These are phyloP conservation scores for Molossus alvarezi DNA, from an alignment of 2,797 vertebrate species.

Conservation along the genomic window DNA sequence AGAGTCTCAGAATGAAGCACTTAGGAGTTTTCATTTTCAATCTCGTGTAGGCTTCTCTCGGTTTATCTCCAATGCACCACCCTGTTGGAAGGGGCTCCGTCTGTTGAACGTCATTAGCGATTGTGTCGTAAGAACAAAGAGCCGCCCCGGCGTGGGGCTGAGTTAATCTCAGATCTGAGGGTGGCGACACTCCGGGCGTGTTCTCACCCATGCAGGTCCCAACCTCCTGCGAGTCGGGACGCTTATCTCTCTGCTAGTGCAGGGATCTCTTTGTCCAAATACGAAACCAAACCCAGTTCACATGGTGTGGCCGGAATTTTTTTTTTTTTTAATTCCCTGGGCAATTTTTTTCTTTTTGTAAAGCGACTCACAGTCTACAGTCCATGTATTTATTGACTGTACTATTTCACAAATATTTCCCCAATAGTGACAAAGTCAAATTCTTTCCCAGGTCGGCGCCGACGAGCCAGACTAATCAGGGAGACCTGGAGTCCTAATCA, in stretches of 20 bases:
- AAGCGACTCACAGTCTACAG: constrained; percentile 83
- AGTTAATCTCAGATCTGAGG: constrained; percentile 92
- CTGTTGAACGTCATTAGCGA: constrained; percentile 93
- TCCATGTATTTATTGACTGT: constrained; percentile 87
- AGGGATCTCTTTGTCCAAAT: constrained; percentile 92
- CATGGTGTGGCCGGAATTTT: constrained; percentile 83
- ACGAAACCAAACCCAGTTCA: constrained; percentile 89
- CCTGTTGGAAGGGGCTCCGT: constrained; percentile 91
- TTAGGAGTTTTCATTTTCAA: constrained; percentile 89
- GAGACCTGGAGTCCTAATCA: constrained; percentile 85
- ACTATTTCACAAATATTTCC: constrained; percentile 88
- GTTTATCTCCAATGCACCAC: constrained; percentile 92
- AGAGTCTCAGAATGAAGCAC: constrained; percentile 89
- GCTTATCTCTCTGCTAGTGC: constrained; percentile 91
- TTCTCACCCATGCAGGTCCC: constrained; percentile 90
- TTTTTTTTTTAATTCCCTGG: constrained; percentile 65
- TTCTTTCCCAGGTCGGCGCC: constrained; percentile 82
- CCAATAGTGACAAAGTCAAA: constrained; percentile 88
- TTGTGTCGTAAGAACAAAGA: constrained; percentile 93
- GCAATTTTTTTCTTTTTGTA: constrained; percentile 77
- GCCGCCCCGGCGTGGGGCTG: constrained; percentile 88
- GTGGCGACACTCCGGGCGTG: constrained; percentile 89
- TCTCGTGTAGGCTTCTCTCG: constrained; percentile 90
- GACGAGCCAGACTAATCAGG: constrained; percentile 85
- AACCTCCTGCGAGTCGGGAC: constrained; percentile 91